Conservation (phyloP, 2,113 vertebrate species). For the Heterochromis multidens region DNA sequence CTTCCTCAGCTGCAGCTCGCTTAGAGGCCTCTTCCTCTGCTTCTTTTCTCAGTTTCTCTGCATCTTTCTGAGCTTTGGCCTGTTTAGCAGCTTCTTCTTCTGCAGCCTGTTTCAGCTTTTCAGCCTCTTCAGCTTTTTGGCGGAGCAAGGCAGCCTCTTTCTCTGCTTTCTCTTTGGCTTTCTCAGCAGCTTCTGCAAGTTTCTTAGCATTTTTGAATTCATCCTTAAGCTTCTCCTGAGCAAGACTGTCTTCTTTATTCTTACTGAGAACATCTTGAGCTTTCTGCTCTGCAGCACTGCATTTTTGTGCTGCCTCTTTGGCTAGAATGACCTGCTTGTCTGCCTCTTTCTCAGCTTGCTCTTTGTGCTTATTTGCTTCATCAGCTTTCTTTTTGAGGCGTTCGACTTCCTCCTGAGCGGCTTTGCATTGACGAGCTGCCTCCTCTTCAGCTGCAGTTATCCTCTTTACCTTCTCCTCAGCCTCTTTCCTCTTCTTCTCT, state of each 20-base stretch:
- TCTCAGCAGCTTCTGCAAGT: conserved; percentile 82
- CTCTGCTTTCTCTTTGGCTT: conserved; percentile 83
- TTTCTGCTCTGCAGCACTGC: conserved; percentile 83
- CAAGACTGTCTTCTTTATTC: conserved; percentile 85
- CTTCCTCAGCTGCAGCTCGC: conserved; percentile 84
- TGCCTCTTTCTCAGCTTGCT: conserved; percentile 84
- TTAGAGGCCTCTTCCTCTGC: conserved; percentile 85
- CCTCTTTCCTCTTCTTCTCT: conserved; percentile 85
- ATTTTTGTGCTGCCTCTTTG: conserved; percentile 86
- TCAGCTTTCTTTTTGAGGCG: conserved; percentile 84
- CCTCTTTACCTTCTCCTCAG: conserved; percentile 87
- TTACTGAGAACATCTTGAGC: conserved; percentile 83
- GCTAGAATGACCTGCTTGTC: conserved; percentile 87
- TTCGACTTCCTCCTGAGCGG: conserved; percentile 88
- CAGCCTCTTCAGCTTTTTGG: conserved; percentile 88
- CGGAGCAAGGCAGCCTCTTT: conserved; percentile 82
- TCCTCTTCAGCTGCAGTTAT: conserved; percentile 88
- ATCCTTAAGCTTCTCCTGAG: conserved; percentile 81
- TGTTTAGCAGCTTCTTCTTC: conserved; percentile 85
- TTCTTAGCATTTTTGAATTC: conserved; percentile 83
- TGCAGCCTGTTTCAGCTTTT: conserved; percentile 82
- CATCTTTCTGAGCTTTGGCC: conserved; percentile 80
- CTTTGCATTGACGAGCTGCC: conserved; percentile 84
- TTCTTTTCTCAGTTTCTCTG: conserved; percentile 86
- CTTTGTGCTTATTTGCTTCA: conserved; percentile 84